Conservation (phyloP, 2,797 vertebrate species). For the Acrossocheilus wenchowensis region DNA sequence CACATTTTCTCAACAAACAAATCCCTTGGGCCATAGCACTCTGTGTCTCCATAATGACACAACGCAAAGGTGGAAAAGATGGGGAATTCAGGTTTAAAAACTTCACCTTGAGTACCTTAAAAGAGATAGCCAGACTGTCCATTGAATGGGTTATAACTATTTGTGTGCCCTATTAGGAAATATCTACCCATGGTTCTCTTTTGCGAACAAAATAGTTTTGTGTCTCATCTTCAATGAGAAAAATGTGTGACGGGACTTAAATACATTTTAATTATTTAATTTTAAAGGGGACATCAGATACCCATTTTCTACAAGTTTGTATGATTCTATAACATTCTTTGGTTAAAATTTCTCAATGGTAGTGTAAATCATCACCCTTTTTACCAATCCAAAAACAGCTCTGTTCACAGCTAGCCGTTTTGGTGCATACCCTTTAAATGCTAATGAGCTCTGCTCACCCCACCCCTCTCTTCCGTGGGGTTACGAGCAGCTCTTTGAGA, state of each 20-base stretch:
- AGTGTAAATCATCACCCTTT: not conserved
- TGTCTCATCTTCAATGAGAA: not conserved
- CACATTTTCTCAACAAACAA: constrained; percentile 49
- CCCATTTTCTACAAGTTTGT: not conserved
- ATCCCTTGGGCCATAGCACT: constrained; percentile 32
- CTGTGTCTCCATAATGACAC: constrained; percentile 22
- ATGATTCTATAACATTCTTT: not conserved
- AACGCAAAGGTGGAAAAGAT: constrained; percentile 3
- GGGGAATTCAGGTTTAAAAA: constrained; percentile 36
- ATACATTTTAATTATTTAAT: not conserved
- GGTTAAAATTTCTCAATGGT: not conserved
- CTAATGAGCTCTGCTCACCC: not conserved
- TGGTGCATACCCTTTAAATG: not conserved
- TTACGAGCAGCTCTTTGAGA: not conserved
- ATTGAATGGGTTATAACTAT: not conserved
- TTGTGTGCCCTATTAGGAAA: not conserved
- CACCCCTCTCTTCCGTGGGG: not conserved
- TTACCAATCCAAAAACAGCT: not conserved
- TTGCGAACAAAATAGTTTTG: not conserved
- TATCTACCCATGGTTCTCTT: not conserved
- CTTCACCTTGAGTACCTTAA: not conserved
- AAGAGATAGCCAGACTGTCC: not conserved
- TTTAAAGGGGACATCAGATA: not conserved
- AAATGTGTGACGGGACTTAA: not conserved
- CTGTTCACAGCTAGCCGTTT: not conserved